Conservation (phyloP, 64 coral and sea anemone species). For the Actinia equina region DNA sequence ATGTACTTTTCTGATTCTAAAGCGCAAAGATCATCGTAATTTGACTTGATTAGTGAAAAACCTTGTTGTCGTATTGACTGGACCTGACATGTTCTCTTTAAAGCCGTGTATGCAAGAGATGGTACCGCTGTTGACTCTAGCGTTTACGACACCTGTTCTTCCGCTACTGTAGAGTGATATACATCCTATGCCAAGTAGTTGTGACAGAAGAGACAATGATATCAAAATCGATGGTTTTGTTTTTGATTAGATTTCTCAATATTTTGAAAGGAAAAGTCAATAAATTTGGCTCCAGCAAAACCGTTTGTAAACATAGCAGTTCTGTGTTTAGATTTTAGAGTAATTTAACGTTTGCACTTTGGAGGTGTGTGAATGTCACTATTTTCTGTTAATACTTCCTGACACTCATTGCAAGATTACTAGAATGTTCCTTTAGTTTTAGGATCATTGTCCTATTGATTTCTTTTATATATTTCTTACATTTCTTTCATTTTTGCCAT, state of each 20-base stretch:
- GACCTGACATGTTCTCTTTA: neutral
- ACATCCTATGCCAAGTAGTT: neutral
- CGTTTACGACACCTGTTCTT: neutral
- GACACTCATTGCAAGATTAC: neutral
- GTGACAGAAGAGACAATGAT: neutral
- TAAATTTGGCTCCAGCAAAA: neutral
- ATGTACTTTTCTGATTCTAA: neutral
- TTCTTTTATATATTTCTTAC: neutral
- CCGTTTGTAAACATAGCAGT: neutral
- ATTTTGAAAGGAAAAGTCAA: neutral
- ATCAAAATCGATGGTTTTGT: neutral
- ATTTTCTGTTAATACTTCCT: neutral
- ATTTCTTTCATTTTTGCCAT: neutral
- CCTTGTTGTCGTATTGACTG: neutral
- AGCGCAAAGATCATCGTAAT: neutral
- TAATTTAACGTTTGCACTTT: neutral
- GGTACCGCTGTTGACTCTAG: neutral
- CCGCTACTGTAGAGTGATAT: neutral
- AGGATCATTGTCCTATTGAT: no score
- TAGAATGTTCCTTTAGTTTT: neutral
- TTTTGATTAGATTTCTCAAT: constrained; percentile 3
- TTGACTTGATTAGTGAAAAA: neutral
- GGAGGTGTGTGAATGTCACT: neutral
- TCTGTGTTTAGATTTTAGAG: neutral
- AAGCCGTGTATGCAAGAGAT: neutral